These are phyloP conservation scores for Pardosa pseudoannulata DNA, from an alignment of 2,888 invertebrate genomes.

Conservation along the genomic window DNA sequence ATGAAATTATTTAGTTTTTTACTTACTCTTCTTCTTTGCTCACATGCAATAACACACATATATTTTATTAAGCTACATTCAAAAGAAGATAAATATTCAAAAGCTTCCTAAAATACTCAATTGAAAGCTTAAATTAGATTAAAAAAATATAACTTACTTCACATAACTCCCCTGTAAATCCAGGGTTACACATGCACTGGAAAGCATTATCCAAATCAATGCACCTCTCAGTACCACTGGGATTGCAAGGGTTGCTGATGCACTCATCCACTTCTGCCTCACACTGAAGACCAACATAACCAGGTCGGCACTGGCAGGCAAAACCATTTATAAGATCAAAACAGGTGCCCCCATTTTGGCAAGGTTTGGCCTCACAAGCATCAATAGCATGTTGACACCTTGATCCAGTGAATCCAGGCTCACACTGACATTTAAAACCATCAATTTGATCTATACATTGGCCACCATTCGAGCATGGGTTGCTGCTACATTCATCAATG, in stretches of 20 bases:
- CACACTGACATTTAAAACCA: conserved; percentile 89
- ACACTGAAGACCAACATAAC: conserved; percentile 85
- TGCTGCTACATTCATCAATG: conserved; percentile 91
- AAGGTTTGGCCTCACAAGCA: conserved; percentile 91
- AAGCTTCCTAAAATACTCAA: too few species aligned
- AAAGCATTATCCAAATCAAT: conserved; percentile 83
- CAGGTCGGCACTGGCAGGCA: conserved; percentile 93
- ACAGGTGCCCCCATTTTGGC: conserved; percentile 94
- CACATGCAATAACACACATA: too few species aligned
- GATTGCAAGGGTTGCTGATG: conserved; percentile 91
- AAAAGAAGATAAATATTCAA: too few species aligned
- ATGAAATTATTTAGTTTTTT: too few species aligned
- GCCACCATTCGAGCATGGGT: conserved; percentile 94
- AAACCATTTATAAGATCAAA: conserved; percentile 92
- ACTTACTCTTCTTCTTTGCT: too few species aligned
- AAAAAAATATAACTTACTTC: conserved; percentile 79
- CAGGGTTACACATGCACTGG: conserved; percentile 91
- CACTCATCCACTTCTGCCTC: conserved; percentile 96
- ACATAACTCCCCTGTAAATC: conserved; percentile 90
- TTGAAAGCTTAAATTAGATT: too few species aligned
- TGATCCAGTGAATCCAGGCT: conserved; percentile 92
- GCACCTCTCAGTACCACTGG: conserved; percentile 92
- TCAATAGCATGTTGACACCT: conserved; percentile 93
- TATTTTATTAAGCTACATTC: too few species aligned
- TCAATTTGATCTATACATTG: conserved; percentile 91